Evolutionary conservation across 2,113 vertebrate genomes (phyloP), one percentile per base, ranked within the genome.

Genomic region (Erythrocercus mccallii): DNA sequence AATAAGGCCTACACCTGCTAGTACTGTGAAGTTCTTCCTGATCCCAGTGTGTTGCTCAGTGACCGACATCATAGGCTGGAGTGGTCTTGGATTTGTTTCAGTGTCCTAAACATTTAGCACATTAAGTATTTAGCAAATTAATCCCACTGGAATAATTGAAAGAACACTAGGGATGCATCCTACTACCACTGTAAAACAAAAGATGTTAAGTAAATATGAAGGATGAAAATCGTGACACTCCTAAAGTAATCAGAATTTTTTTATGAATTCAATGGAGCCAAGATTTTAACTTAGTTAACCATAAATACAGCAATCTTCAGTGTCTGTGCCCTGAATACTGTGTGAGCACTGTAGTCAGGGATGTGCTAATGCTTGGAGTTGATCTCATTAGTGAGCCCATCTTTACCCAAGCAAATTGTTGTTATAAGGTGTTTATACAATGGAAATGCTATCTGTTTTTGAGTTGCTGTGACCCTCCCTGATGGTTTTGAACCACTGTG

Each of bases 1-100:
- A 94, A 95, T 95, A 81, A 92, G 69, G 72, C 64, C 64, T 90
- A 90, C 95, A 94, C 93, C 95, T 97, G 93, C 95, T 93, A 74
- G 65, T 31, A 70, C 72, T 90, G 37, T 83, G 82, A 86, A 65
- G 76, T 90, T 96, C 76, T 81, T 93, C 9, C 6, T 66, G 74
- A 92, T 86, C 47, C 50, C 71, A 93, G 38, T 47, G 40, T 77
- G 65, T 50, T 85, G 70, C 78, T 92, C 47, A 25, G 54, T 95
- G 87, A 82, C 58, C 76, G 78, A 70, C 57, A 91, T 83, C 50
- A 44, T 5, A 80, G 73, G 17, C 84, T 95, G 2, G 12, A 89
- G 38, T 31, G 38, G 66, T 77, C 38, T 88, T 95, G 78, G 81
- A 83, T 91, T 90, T 88, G 27, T 86, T 95, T 94, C 93, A 93